Percentiles rank a stretch among this genome's conserved stretches.
These are phyloP conservation scores for Miltochrista miniata DNA, from an alignment of 2,888 invertebrate species.

Conservation along the genomic window DNA sequence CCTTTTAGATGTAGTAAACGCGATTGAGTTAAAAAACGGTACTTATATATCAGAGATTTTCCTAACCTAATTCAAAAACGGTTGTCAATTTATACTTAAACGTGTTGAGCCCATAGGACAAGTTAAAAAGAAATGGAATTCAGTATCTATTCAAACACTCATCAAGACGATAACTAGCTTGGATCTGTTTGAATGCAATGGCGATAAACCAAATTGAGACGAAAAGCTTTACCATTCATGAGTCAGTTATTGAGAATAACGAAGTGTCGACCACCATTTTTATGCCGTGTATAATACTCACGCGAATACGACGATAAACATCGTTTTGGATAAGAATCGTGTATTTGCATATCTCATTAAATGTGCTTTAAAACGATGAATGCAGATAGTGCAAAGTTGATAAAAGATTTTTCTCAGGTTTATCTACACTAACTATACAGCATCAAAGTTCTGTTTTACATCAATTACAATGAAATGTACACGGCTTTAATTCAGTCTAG, in stretches of 20 bases:
- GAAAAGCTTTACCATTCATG: slow-evolving; percentile 77
- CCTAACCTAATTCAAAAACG: not conserved
- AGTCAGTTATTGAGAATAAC: slow-evolving; percentile 78
- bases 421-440: too few species aligned
- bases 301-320: slow-evolving; percentile 61
- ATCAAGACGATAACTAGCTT: slow-evolving; percentile 68
- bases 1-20: not conserved
- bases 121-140: slow-evolving; percentile 2
- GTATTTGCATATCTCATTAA: slow-evolving; percentile 47
- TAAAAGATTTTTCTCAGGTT: not conserved
- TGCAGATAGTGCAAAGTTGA: slow-evolving; percentile 9
- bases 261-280: slow-evolving; percentile 65
- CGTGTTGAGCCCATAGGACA: not conserved
- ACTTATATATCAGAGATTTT: too few species aligned
- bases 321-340: slow-evolving; percentile 47
- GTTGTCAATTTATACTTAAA: not conserved
- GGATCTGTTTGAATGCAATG: slow-evolving; percentile 63
- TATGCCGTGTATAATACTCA: slow-evolving; percentile 64
- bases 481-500: too few species aligned
- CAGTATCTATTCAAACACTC: slow-evolving; percentile 47
- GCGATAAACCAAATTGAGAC: slow-evolving; percentile 81
- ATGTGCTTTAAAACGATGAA: slow-evolving; percentile 26
- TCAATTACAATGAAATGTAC: too few species aligned
- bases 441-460: too few species aligned
- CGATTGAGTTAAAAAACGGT: not conserved